Percentiles rank a stretch among this genome's conserved stretches.
Conservation (phyloP, 2,797 vertebrate genomes). For the Eupleurogrammus muticus region DNA sequence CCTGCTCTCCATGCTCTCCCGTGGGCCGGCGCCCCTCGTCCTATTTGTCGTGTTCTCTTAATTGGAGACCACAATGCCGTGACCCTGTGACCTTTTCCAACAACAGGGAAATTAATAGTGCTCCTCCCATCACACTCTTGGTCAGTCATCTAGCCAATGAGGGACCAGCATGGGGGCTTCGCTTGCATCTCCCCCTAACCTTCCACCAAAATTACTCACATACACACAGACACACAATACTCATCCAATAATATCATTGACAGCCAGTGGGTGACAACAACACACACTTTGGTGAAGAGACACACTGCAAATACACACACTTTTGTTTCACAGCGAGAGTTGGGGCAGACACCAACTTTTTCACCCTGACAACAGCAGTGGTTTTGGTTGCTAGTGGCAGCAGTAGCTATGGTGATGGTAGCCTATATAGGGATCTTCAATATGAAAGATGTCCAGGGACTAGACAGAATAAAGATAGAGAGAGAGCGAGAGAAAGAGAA, state of each 20-base stretch:
- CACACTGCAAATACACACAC: conserved; percentile 56
- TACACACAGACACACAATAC: conserved; percentile 33
- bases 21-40: conserved; percentile 70
- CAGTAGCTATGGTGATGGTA: conserved; percentile 64
- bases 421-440: conserved; percentile 65
- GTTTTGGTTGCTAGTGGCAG: conserved; percentile 63
- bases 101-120: conserved; percentile 80
- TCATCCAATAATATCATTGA: conserved; percentile 64
- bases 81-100: conserved; percentile 77
- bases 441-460: conserved; percentile 67
- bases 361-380: conserved; percentile 53
- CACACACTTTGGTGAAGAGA: conserved; percentile 42
- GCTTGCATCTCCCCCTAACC: conserved; percentile 25
- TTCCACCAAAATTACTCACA: conserved; percentile 32
- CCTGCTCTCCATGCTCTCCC: conserved; percentile 71
- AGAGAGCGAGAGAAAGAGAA: background rate
- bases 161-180: conserved; percentile 40
- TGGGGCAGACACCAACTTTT: conserved; percentile 61
- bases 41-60: conserved; percentile 82
- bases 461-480: conserved; percentile 34
- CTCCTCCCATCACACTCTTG: conserved; percentile 69
- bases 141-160: conserved; percentile 68
- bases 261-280: conserved; percentile 43
- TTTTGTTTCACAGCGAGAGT: conserved; percentile 54
- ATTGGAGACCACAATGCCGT: conserved; percentile 78